Conservation (phyloP, 2,797 vertebrate species). For the Micrastur ruficollis region DNA sequence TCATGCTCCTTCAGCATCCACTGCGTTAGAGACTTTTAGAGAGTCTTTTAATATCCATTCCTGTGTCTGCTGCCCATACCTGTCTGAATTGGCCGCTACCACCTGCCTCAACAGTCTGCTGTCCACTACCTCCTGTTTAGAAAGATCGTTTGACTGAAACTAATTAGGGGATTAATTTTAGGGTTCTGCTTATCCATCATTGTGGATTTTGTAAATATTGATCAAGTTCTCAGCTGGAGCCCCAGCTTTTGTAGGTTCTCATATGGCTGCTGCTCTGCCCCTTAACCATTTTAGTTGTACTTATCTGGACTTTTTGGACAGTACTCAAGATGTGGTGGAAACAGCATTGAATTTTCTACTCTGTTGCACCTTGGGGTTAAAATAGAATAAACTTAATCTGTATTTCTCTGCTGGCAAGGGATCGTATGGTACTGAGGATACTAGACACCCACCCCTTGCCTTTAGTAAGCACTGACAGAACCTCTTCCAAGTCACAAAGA, state of each 20-base stretch:
- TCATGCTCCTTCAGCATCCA: neutral
- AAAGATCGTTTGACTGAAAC: neutral
- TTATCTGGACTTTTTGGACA: neutral
- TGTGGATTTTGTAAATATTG: fast-evolving
- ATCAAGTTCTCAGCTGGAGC: neutral
- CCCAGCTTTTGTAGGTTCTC: neutral
- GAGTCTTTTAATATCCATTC: neutral
- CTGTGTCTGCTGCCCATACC: fast-evolving
- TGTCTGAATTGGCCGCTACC: neutral
- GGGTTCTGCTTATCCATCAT: neutral
- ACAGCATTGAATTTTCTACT: neutral
- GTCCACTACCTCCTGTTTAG: neutral
- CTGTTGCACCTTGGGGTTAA: neutral
- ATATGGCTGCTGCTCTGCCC: neutral
- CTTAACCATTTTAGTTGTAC: neutral
- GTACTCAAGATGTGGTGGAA: neutral
- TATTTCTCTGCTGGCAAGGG: neutral
- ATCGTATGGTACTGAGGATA: neutral
- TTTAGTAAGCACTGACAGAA: neutral
- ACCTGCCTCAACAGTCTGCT: neutral
- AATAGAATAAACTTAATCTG: neutral
- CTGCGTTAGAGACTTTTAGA: neutral
- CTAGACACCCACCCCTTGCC: neutral
- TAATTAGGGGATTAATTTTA: neutral
- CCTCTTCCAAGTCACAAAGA: neutral